phyloP scores from a whole-genome alignment of 2,797 vertebrate species.

The Lepus townsendii region DNA sequence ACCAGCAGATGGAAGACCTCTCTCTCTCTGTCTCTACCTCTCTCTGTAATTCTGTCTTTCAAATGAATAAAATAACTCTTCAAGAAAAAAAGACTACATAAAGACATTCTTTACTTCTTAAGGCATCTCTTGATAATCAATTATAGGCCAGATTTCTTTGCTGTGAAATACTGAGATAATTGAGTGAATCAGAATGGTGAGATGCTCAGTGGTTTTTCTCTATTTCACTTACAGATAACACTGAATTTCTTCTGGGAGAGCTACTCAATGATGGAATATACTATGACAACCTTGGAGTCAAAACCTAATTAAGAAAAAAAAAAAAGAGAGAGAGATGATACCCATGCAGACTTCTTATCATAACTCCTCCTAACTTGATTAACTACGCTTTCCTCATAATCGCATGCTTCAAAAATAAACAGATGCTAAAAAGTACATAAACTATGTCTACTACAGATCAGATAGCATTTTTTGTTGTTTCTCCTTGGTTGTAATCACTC shows the following conservation, averaged over 20 bases:
- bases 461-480: fast-evolving
- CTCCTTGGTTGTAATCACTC: neutral
- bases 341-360: neutral
- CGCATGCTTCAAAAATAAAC: neutral
- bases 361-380: neutral
- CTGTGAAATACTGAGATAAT: neutral
- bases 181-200: neutral
- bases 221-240: neutral
- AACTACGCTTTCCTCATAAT: neutral
- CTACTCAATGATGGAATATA: neutral
- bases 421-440: neutral
- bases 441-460: neutral
- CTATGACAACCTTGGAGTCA: neutral
- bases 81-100: no score
- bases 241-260: neutral
- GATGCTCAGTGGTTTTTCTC: neutral
- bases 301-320: neutral
- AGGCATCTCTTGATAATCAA: neutral
- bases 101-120: neutral
- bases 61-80: no score
- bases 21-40: no score
- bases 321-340: fast-evolving
- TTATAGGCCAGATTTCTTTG: neutral
- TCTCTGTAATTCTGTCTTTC: no score
- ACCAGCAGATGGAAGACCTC: no score